Evolutionary conservation across 2,113 vertebrate genomes (phyloP), one percentile per base, ranked within the genome.

Genomic region (Clarias macrocephalus): DNA sequence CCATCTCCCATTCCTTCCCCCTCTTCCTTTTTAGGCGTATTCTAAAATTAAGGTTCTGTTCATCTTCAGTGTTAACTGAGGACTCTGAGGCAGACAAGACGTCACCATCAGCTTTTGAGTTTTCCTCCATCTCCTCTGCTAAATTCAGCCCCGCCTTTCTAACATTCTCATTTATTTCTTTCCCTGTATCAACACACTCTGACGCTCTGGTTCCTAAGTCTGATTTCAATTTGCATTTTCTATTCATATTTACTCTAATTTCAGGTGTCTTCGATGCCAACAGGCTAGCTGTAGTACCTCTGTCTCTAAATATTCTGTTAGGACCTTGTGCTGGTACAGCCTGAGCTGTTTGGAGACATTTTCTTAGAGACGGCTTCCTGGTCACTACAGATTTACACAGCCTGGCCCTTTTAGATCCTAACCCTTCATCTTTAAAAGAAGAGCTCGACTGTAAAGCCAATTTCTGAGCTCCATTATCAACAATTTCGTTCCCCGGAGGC

Each of bases 1-100:
- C 91, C 94, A 95, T 93, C 73, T 95, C 94, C 95, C 95, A 95
- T 4, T 94, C 91, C 79, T 88, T 93, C 10, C 95, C 95, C 86
- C 89, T 90, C 66, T 94, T 93, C 65, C 95, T 93, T 83, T 94
- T 95, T 18, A 95, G 92, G 0, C 94, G 93, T 37, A 96, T 93
- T 89, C 93, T 94, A 75, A 96, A 94, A 80, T 95, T 91, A 4
- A 87, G 59, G 48, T 21, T 85, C 0, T 92, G 88, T 56, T 94
- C 93, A 0, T 87, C 89, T 30, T 90, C 90, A 0, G 91, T 91
- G 19, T 92, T 91, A 1, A 76, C 77, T 16, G 10, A 72, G 16
- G 82, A 83, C 57, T 88, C 73, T 2, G 86, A 77, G 23, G 79
- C 48, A 33, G 83, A 65, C 18, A 70, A 82, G 0, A 18, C 56